Evolutionary conservation across 2,888 invertebrate genomes (phyloP), one percentile per base, ranked within the genome.

Genomic region (Cenopis cana): DNA sequence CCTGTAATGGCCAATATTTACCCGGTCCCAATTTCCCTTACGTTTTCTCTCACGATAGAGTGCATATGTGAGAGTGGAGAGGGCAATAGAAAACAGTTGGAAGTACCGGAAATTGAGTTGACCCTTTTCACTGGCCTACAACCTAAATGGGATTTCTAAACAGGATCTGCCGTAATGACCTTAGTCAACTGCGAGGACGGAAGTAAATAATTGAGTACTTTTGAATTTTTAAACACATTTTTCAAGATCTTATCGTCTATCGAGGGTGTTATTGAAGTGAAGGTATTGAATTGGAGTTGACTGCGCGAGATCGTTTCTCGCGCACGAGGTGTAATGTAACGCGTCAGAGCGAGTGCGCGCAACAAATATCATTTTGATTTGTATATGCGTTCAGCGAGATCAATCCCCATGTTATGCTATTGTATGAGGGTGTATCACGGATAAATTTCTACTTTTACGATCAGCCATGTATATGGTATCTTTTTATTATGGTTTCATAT

Each of bases 81-180:
- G 64, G 73, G 61, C 49, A 67, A 74, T 72, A 76, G 74, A 77
- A 72, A 77, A 74, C 74, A 74, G 73, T 76, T 74, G 77, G 78
- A 78, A 76, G 72, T 74, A 75, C 75, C 85, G 86, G 86, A 88
- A 87, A 88, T 87, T 87, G 85, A 81, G 78, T 76, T 74, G 83
- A 88, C 87, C 88, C 87, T 86, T 85, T 83, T 88, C 85, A 86
- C 82, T 82, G 77, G 76, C 76, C 77, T 74, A 46, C 54, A 46
- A 18, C 56, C 59, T 70, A 60, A 74, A 71, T 72, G 55, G 72
- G 72, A 54, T 69, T 74, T 72, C 60, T 61, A 60, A 65, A 68
- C 68, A 66, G 72, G 72, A 62, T 72, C 52, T 72, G 41, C 49
- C 70, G 33, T 33, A 54, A 36, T 66, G 65, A 60, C 65, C 57